Percentiles rank a stretch among this genome's conserved stretches.
Conservation (phyloP, 2,888 invertebrate genomes). For the Amphipoea lucens region DNA sequence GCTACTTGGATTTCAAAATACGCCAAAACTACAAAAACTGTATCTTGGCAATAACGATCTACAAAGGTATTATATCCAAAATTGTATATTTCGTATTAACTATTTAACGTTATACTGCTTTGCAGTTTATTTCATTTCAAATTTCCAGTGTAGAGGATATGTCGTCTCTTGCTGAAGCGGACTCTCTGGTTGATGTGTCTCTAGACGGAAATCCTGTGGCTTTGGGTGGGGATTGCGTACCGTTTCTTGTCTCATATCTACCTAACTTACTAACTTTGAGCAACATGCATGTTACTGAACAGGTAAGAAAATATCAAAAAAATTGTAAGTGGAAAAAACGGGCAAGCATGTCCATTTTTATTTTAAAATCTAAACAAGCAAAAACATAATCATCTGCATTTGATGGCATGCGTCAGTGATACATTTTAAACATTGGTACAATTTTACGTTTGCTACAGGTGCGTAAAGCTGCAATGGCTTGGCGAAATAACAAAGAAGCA, state of each 20-base stretch:
- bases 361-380: background rate
- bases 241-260: conserved; percentile 95
- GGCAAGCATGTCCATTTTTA: background rate
- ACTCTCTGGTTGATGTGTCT: conserved; percentile 94
- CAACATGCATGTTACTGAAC: conserved; percentile 94
- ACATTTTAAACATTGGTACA: too few species aligned
- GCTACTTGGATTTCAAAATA: conserved; percentile 94
- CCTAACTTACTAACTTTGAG: conserved; percentile 93
- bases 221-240: conserved; percentile 94
- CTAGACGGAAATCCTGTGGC: conserved; percentile 96
- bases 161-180: conserved; percentile 94
- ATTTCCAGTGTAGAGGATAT: conserved; percentile 95
- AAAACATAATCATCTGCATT: background rate
- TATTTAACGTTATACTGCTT: background rate
- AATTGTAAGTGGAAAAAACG: background rate
- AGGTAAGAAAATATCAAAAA: conserved; percentile 79
- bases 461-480: conserved; percentile 94
- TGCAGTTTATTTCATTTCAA: background rate
- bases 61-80: conserved; percentile 83
- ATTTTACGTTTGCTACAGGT: conserved; percentile 80
- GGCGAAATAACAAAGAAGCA: conserved; percentile 94
- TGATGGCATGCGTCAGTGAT: background rate
- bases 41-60: conserved; percentile 95
- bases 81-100: background rate
- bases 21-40: conserved; percentile 93